phyloP scores from a whole-genome alignment of 2,797 vertebrate species.

The Cephalopachus bancanus region DNA sequence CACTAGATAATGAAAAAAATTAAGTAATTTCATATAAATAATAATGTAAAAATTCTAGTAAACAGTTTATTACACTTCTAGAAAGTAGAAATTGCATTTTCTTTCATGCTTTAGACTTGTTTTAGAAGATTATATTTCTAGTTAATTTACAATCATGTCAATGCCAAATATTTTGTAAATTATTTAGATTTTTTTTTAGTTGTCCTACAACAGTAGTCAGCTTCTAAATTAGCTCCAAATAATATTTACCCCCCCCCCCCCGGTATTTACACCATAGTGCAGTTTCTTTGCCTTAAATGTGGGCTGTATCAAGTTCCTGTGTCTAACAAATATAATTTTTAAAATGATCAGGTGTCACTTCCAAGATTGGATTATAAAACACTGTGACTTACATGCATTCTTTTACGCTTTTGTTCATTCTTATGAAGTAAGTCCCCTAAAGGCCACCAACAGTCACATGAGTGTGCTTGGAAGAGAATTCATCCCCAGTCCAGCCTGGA shows the following conservation, averaged over 20 bases:
- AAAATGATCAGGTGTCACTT: background rate
- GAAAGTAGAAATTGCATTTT: slow-evolving; percentile 21
- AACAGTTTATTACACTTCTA: background rate
- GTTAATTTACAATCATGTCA: background rate
- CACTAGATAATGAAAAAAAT: slow-evolving; percentile 48
- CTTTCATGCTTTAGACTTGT: background rate
- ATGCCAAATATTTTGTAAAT: background rate
- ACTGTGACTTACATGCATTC: background rate
- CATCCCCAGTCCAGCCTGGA: background rate
- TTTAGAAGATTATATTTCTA: slow-evolving; percentile 45
- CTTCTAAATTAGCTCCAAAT: background rate
- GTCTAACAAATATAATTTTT: background rate
- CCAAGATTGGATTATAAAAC: background rate
- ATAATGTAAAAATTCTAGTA: background rate
- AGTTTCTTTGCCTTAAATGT: background rate
- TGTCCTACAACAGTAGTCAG: background rate
- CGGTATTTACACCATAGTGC: background rate
- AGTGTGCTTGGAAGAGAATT: background rate
- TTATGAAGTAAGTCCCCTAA: background rate
- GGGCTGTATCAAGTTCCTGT: background rate
- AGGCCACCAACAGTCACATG: fast-evolving
- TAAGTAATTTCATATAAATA: slow-evolving; percentile 17
- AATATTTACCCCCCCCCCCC: background rate
- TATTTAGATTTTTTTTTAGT: background rate
- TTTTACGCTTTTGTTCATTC: background rate